Percentiles rank a stretch among this genome's conserved stretches.
phyloP scores from a whole-genome alignment of 2,797 vertebrate species.

The Halcyon leucocephala region DNA sequence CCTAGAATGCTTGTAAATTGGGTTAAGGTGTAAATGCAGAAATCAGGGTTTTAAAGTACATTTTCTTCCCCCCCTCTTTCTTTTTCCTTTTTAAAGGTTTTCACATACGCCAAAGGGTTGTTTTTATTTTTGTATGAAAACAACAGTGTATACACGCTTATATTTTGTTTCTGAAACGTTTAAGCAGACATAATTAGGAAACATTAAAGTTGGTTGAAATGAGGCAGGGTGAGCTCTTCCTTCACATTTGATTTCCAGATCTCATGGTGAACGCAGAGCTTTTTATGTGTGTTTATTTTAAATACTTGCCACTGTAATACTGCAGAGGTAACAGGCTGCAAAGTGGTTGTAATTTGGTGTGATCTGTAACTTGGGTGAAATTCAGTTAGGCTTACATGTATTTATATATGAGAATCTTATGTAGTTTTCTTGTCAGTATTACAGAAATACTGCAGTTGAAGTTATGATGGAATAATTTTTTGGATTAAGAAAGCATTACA shows the following conservation, averaged over 20 bases:
- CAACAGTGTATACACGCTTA: background rate
- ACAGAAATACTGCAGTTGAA: background rate
- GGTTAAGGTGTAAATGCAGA: background rate
- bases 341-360: background rate
- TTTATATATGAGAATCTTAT: background rate
- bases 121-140: background rate
- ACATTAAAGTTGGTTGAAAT: background rate
- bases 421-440: background rate
- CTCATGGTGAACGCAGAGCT: background rate
- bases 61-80: background rate
- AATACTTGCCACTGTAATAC: background rate
- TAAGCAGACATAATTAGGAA: background rate
- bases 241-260: background rate
- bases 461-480: background rate
- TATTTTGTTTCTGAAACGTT: background rate
- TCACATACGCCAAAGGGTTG: background rate
- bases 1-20: background rate
- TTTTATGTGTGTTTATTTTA: background rate
- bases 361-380: background rate
- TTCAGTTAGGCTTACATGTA: background rate
- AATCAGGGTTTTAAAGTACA: background rate
- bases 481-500: background rate
- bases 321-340: background rate
- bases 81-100: background rate
- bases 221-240: background rate